Percentiles rank a stretch among this genome's conserved stretches.
phyloP scores from a whole-genome alignment of 92 coral and sea anemone species.

The Ricordea florida region DNA sequence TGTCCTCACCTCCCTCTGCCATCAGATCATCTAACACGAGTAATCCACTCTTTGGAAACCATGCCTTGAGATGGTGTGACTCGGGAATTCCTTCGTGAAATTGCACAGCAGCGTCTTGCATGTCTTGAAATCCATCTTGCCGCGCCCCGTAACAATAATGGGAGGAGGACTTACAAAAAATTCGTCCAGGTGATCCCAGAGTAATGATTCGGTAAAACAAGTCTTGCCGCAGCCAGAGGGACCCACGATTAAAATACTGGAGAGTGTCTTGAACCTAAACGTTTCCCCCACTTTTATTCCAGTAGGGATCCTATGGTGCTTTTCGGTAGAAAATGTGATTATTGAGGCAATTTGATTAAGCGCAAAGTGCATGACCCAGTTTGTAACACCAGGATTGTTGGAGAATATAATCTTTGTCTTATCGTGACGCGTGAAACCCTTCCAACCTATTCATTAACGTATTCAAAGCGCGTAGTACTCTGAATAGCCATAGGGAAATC shows the following conservation, averaged over 20 bases:
- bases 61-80: neutral
- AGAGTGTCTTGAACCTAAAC: neutral
- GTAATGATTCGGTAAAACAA: neutral
- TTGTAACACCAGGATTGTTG: no score
- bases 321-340: no score
- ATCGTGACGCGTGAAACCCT: no score
- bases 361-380: no score
- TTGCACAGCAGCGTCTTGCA: neutral
- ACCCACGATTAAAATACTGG: slow-evolving; percentile 15
- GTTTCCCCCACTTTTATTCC: neutral
- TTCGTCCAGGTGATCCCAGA: neutral
- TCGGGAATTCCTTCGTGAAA: slow-evolving; percentile 36
- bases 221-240: slow-evolving; percentile 31
- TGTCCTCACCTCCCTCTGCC: slow-evolving; percentile 43
- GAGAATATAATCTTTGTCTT: no score
- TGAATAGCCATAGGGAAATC: no score
- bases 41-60: slow-evolving; percentile 38
- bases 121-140: slow-evolving; percentile 9
- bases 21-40: slow-evolving; percentile 44
- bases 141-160: slow-evolving; percentile 48
- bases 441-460: no score
- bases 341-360: no score
- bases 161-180: neutral
- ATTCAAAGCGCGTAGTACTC: no score
- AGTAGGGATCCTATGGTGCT: no score